Percentiles rank a stretch among this genome's conserved stretches.
Evolutionary conservation across 2,888 invertebrate genomes (phyloP).

Genomic region (Heliconius erato): DNA sequence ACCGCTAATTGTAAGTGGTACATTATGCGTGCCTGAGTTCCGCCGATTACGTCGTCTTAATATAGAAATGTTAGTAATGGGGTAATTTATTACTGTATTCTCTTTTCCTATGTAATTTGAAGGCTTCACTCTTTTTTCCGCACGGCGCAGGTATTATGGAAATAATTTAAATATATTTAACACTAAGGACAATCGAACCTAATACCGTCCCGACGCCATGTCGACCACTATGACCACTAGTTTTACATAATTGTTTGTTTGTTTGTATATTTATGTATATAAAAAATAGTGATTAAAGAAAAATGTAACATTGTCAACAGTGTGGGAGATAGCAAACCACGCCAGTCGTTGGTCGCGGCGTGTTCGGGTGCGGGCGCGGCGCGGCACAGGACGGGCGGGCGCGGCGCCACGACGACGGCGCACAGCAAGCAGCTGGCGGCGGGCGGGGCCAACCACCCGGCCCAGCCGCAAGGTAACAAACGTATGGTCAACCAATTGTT

Average conservation of each 20-base stretch:
- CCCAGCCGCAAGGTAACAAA: constrained; percentile 88
- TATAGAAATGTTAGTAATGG: background rate
- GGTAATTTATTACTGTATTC: background rate
- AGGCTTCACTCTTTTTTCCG: background rate
- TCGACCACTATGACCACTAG: too few species aligned
- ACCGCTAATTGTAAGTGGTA: background rate
- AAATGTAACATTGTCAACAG: constrained; percentile 56
- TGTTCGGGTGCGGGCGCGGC: constrained; percentile 63
- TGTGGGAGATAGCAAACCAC: constrained; percentile 81
- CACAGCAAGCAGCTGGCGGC: constrained; percentile 93
- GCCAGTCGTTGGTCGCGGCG: constrained; percentile 59
- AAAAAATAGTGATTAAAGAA: background rate
- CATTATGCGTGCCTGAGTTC: background rate
- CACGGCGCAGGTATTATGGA: background rate
- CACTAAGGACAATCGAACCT: background rate
- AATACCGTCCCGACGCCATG: background rate
- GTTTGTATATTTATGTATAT: background rate
- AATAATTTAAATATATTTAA: too few species aligned
- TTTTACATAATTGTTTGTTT: too few species aligned
- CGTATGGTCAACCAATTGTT: constrained; percentile 80
- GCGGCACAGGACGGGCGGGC: constrained; percentile 79
- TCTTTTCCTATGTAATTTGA: background rate
- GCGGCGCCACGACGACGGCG: constrained; percentile 90
- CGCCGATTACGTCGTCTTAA: background rate
- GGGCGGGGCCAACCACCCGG: constrained; percentile 89